Conservation (phyloP, 2,888 invertebrate genomes). For the Hemicrepidius hirtus region DNA sequence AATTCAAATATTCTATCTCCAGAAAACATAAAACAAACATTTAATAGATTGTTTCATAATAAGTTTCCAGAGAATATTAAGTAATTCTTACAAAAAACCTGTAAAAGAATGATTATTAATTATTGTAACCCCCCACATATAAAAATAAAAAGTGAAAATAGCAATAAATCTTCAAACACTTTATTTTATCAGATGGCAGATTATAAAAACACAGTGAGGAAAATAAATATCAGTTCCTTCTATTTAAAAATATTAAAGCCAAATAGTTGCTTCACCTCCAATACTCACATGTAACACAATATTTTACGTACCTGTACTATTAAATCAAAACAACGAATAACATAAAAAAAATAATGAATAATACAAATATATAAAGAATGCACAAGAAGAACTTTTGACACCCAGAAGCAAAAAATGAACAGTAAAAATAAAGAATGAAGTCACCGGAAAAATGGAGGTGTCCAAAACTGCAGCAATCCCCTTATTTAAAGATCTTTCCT, state of each 20-base stretch:
- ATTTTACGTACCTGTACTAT: not conserved
- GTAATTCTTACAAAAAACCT: no score
- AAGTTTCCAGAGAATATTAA: constrained; percentile 4
- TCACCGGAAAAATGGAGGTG: constrained; percentile 14
- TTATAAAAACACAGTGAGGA: constrained; percentile 20
- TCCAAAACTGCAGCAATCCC: not conserved
- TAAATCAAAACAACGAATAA: not conserved
- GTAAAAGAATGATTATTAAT: no score
- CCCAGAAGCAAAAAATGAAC: constrained; percentile 7
- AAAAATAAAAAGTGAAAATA: constrained; percentile 4
- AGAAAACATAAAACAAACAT: constrained; percentile 11
- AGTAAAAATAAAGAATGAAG: constrained; percentile 18
- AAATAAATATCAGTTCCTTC: constrained; percentile 42
- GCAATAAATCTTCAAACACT: constrained; percentile 19
- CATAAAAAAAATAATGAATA: not conserved
- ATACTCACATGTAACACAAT: constrained; percentile 4
- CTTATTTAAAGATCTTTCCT: constrained; percentile 99
- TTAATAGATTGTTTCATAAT: constrained; percentile 7
- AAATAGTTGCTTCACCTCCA: constrained; percentile 27
- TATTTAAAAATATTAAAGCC: constrained; percentile 42
- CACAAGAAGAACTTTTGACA: not conserved
- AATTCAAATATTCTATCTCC: constrained; percentile 20
- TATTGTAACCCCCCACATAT: no score
- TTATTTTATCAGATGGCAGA: constrained; percentile 25
- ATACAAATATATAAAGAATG: constrained; percentile 9